Conservation (phyloP, 2,113 vertebrate genomes). For the Indicator indicator region DNA sequence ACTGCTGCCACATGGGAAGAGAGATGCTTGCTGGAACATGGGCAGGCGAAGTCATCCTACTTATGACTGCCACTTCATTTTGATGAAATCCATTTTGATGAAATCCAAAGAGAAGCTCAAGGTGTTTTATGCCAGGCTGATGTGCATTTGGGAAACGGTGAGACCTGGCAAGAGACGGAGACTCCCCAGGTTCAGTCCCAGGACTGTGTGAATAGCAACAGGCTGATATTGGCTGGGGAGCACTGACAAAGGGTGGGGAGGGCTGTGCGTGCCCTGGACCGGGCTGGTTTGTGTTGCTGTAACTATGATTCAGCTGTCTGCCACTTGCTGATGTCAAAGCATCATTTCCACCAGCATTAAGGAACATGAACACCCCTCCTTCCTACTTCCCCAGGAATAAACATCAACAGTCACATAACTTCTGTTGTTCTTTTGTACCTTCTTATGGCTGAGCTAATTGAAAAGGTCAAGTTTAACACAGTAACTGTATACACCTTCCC, state of each 20-base stretch:
- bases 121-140: neutral
- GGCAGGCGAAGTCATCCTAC: neutral
- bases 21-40: neutral
- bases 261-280: neutral
- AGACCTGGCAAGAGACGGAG: neutral
- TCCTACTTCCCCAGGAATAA: conserved; percentile 35
- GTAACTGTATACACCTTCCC: conserved; percentile 31
- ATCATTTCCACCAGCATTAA: neutral
- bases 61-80: neutral
- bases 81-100: neutral
- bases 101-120: neutral
- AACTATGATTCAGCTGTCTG: neutral
- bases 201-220: neutral
- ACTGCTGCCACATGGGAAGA: neutral
- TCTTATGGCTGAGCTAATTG: neutral
- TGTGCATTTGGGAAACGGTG: neutral
- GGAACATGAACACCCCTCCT: neutral
- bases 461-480: neutral
- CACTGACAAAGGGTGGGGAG: neutral
- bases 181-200: neutral
- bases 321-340: neutral
- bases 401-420: neutral
- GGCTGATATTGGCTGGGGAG: accelerated
- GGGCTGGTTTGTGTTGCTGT: neutral
- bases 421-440: conserved; percentile 14